Base-by-base conservation (phyloP, 2,113 vertebrate genomes). In the Mungos mungo region DNA sequence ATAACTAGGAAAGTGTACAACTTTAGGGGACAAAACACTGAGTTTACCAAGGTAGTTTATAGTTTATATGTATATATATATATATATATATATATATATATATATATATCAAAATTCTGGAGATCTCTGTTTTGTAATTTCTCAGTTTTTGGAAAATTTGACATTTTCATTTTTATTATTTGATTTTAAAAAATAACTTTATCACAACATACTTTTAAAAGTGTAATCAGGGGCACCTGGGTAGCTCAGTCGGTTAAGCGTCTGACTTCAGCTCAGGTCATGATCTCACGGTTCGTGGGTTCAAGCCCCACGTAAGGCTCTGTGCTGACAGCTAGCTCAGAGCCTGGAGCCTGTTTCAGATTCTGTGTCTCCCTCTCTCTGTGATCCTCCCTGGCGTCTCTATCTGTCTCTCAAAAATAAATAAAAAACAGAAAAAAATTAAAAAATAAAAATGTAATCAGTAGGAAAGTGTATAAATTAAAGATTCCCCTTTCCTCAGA, bases 101-200 rank as follows among this genome's bases (percentile, higher is more conserved):
- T 72, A 33, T 9, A 63, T 3, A 95, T 11, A 60, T 14, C 13
- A 38, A 33, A 88, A 45, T 76, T 68, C 90, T 95, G 29, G 31
- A 90, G 21, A 84, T 52, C 9, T 11, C 38, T 41, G 3, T 72
- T 82, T 84, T 81, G n/a, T 52, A 76, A 83, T 93, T 82, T 8
- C 33, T 77, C 23, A 45, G 14, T 66, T 82, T 89, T 57, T 29
- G 18, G 27, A 54, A 96, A 96, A 27, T 65, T 54, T 76, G 35
- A 83, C 50, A 66, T 88, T 93, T 38, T 94, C 11, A 38, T 82
- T 88, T 93, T 86, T 72, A 85, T 52, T 86, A 79, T 41, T 74
- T 52, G 77, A 41, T 68, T 80, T 13, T 9, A 47, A 7, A 68
- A 93, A 87, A 60, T 74, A 72, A 72, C 71, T 38, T 72, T 74